Evolutionary conservation across 2,888 invertebrate species (phyloP), one percentile per base, ranked within the genome.

Genomic region (Cheilosia grossa): DNA sequence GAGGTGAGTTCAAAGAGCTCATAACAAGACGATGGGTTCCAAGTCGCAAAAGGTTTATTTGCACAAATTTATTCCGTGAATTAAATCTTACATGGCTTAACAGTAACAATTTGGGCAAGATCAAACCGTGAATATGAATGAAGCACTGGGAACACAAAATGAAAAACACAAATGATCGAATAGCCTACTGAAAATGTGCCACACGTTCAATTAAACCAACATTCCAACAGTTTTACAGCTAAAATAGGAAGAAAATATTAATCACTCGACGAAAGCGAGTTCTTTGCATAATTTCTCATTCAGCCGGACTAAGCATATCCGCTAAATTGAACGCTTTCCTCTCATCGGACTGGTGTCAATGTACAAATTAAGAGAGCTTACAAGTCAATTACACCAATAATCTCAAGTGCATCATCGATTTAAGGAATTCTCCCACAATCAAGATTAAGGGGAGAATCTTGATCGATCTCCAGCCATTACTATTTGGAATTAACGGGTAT

Each of bases 401-500:
- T 27, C 13, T 15, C 49, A 15, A 13, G 21, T 24, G 49, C 24
- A 51, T 37, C 13, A 13, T 37, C 37, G 37, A 37, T 37, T 37
- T 37, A 24, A 51, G 13, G 15, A 13, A 51, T 51, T 27, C 13
- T 13, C 49, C 21, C 24, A 24, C 15, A 24, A 6, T 6, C 24
- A 2, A 27, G 24, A 24, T 51, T 2, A 4, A 1, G 24, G 15
- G 1, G 4, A 0, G 4, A 51, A 27, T 15, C 24, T 51, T 51
- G n/a, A 51, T 51, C 13, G 51, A 51, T 51, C 1, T 24, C 10
- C 21, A 51, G 21, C 21, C 19, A 21, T 24, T 21, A 42, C 27
- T 44, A 27, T 63, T 24, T 47, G 47, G 47, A 63, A 30, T 44
- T 47, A 63, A 47, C 61, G 47, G 61, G 24, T 51, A 27, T 5